phyloP scores from a whole-genome alignment of 2,888 invertebrate genomes.

The Drosophila kanekoi region DNA sequence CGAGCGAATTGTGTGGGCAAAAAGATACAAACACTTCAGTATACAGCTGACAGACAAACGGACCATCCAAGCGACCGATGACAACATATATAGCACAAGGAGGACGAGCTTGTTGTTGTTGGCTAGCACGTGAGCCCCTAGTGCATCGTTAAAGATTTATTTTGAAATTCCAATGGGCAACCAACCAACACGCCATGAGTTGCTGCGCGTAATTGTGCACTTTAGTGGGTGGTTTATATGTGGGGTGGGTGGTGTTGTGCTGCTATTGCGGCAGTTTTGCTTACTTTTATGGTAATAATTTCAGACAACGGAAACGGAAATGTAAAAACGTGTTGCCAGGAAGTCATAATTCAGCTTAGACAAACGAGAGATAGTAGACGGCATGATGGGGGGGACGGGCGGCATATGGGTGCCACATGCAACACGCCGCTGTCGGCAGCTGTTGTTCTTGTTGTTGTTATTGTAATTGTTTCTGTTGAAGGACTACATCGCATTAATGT shows the following conservation, averaged over 20 bases:
- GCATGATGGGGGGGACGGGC: background rate
- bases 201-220: conserved; percentile 66
- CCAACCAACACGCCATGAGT: conserved; percentile 43
- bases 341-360: conserved; percentile 80
- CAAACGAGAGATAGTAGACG: conserved; percentile 65
- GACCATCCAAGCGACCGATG: conserved; percentile 19
- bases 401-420: conserved; percentile 49
- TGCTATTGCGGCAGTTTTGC: conserved; percentile 45
- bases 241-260: background rate
- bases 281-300: conserved; percentile 78
- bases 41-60: conserved; percentile 49
- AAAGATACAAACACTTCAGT: conserved; percentile 41
- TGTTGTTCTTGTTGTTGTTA: conserved; percentile 27
- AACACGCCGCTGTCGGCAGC: conserved; percentile 56
- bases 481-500: conserved; percentile 77
- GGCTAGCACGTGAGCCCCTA: conserved; percentile 53
- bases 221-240: conserved; percentile 18
- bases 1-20: conserved; percentile 54
- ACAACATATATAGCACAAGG: conserved; percentile 24
- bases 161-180: conserved; percentile 66
- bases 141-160: conserved; percentile 78
- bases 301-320: conserved; percentile 77
- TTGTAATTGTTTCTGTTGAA: conserved; percentile 45
- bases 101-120: background rate
- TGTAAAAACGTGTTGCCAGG: conserved; percentile 80